Base-by-base conservation (phyloP, 1,140 invertebrate genomes). In the Wasmannia auropunctata region DNA sequence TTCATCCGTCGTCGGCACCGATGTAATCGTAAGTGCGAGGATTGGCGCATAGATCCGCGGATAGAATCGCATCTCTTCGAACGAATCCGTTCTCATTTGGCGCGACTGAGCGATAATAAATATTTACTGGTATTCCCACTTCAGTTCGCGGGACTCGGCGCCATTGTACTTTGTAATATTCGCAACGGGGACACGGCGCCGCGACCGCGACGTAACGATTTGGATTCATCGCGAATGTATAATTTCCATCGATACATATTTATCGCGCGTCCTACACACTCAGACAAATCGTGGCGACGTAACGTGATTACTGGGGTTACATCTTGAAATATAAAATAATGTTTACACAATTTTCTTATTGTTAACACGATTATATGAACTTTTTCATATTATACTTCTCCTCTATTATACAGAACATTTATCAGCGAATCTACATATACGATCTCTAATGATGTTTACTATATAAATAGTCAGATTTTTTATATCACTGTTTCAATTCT, bases 141-240 rank as follows among this genome's bases (percentile, higher is more conserved):
- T 49, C 31, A 14, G 3, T 51, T 37, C 14, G 7, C 43, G 22
- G 34, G 25, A 76, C 19, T n/a, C 37, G 43, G n/a, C 60, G 62
- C 77, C 22, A 40, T 80, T 80, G 77, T 80, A 80, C 62, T 80
- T 80, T 54, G 46, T 80, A 80, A 80, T 80, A 80, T 80, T 54
- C 62, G 77, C 16, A 31, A 77, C 63, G 62, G 7, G 46, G 43
- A 31, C 72, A 19, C 56, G 25, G 7, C 0, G 56, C 56, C n/a
- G 51, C 40, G 43, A 11, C 43, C n/a, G 25, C 22, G n/a, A 3
- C n/a, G 8, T 16, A 51, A 22, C 16, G 62, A 80, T 80, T 80
- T 37, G 16, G 46, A 80, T 69, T 69, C 62, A 54, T 56, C 62
- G 63, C 22, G 31, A 31, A 34, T 40, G 16, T 69, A 37, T 80